phyloP scores from a whole-genome alignment of 2,888 invertebrate genomes.

The Melinaea menophilus region DNA sequence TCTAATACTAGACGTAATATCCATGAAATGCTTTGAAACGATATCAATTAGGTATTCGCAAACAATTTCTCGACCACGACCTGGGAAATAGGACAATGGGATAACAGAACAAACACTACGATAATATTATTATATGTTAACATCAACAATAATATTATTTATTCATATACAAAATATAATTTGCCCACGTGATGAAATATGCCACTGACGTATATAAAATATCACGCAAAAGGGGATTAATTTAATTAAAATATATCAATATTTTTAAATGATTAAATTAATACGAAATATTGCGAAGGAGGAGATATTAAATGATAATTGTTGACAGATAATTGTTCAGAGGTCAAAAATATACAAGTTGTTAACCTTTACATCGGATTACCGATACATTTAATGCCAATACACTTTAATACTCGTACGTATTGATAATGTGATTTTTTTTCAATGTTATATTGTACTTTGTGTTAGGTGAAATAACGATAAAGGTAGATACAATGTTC shows the following conservation, averaged over 20 bases:
- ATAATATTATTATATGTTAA: background rate
- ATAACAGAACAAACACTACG: conserved; percentile 36
- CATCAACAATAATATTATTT: background rate
- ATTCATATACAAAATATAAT: too few relatives aligned
- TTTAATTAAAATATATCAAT: too few relatives aligned
- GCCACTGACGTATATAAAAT: too few relatives aligned
- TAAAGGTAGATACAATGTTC: too few relatives aligned
- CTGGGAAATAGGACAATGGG: conserved; percentile 53
- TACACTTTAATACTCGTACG: conserved; percentile 19
- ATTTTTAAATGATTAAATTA: too few relatives aligned
- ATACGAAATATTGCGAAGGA: background rate
- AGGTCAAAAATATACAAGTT: conserved; percentile 16
- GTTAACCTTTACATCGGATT: conserved; percentile 25
- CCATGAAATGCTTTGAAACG: too few relatives aligned
- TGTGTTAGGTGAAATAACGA: too few relatives aligned
- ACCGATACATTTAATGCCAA: conserved; percentile 25
- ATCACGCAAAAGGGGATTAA: too few relatives aligned
- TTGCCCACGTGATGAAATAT: too few relatives aligned
- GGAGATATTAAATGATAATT: conserved; percentile 7
- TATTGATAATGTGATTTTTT: conserved; percentile 4
- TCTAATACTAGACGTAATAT: too few relatives aligned
- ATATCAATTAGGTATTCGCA: background rate
- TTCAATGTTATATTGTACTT: conserved; percentile 2
- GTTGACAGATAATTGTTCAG: conserved; percentile 1
- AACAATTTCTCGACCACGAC: conserved; percentile 8